Evolutionary conservation across 2,888 invertebrate species (phyloP), one percentile per base, ranked within the genome.

Genomic region (Auanema freiburgensis): DNA sequence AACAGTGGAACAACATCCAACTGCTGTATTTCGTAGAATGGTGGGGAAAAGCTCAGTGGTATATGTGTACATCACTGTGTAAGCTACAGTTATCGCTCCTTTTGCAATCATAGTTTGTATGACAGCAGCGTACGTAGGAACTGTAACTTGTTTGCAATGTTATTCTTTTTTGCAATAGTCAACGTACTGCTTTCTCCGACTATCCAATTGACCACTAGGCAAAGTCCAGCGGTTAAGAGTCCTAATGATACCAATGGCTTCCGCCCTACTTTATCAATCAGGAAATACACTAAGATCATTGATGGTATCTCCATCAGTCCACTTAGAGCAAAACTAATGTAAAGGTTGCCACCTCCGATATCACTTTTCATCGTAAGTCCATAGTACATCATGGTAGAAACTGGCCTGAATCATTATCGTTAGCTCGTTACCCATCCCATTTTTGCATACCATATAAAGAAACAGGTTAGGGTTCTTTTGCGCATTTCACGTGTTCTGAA

Each of bases 21-120:
- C 89, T 0, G 92, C 93, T 43, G 91, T 89, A 81, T 92, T 93
- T 33, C 93, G 61, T 50, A 92, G 90, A 1, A 92, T 90, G 0
- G 93, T 93, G 0, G 93, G 93, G 84, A 92, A 93, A 14, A 92
- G 84, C 85, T 93, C 93, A 0, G 92, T 91, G 0, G 91, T 90
- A 84, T 91, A 93, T 21, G 93, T 88, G 84, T 93, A 93, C 12
- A 91, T 90, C 2, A 91, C 90, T 1, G 92, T 91, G 83, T 93
- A 93, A 0, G 90, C 89, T 43, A 92, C 89, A 16, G 91, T 90
- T 84, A 91, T 89, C 8, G 92, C 91, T 81, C 91, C 90, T 67
- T 92, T 89, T 0, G 91, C 91, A 43, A 89, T 83, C 71, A 90
- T 89, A 16, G 91, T 90, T 42, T 92, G 87, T 0, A 57, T 52